phyloP scores from a whole-genome alignment of 1,140 invertebrate species.

The Zophobas morio region DNA sequence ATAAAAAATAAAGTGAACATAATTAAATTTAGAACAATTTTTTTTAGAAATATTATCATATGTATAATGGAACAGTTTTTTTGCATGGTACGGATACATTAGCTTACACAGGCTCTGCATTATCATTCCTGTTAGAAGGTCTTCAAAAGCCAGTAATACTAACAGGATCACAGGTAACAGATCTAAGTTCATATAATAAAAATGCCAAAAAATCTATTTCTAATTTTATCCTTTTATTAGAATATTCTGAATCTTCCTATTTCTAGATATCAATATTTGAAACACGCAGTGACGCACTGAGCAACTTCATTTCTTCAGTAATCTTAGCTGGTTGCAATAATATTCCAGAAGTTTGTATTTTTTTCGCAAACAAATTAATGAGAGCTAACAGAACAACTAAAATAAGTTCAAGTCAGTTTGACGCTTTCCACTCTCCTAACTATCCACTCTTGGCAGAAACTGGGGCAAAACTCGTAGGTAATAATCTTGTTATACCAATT shows the following conservation, averaged over 20 bases:
- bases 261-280: slow-evolving; percentile 93
- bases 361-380: slow-evolving; percentile 90
- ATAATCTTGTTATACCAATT: slow-evolving; percentile 52
- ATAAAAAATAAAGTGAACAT: background rate
- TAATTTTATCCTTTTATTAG: background rate
- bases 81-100: slow-evolving; percentile 98
- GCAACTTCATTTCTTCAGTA: slow-evolving; percentile 93
- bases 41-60: slow-evolving; percentile 59
- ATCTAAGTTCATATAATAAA: background rate
- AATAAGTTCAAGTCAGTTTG: slow-evolving; percentile 82
- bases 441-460: slow-evolving; percentile 84
- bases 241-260: slow-evolving; percentile 6
- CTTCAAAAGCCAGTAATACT: slow-evolving; percentile 95
- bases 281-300: slow-evolving; percentile 88
- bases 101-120: slow-evolving; percentile 93
- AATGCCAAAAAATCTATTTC: background rate
- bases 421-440: slow-evolving; percentile 95
- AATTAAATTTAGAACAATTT: background rate
- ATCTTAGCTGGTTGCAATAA: slow-evolving; percentile 92
- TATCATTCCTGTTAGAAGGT: slow-evolving; percentile 97
- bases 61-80: slow-evolving; percentile 94
- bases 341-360: slow-evolving; percentile 95
- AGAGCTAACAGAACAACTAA: slow-evolving; percentile 94
- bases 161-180: slow-evolving; percentile 80
- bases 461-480: slow-evolving; percentile 81